Conservation (phyloP, 2,797 vertebrate species). For the Dermochelys coriacea region DNA sequence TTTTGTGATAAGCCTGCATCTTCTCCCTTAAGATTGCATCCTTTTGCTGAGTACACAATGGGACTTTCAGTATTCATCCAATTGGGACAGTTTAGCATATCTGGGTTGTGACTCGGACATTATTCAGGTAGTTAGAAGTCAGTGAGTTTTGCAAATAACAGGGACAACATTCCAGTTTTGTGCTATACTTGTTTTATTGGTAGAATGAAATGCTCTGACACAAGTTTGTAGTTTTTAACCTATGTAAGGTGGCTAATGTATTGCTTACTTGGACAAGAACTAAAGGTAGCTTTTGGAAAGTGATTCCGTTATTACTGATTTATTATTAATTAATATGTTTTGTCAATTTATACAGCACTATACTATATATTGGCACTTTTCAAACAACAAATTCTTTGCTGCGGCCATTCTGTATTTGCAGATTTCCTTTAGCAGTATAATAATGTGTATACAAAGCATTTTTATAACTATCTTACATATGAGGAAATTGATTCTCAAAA, state of each 20-base stretch:
- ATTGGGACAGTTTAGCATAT: background rate
- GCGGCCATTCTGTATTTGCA: background rate
- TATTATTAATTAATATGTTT: background rate
- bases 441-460: background rate
- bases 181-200: constrained; percentile 19
- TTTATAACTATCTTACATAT: background rate
- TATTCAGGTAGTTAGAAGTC: background rate
- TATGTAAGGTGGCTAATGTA: background rate
- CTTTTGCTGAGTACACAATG: background rate
- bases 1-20: constrained; percentile 34
- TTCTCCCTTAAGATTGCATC: constrained; percentile 34
- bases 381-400: background rate
- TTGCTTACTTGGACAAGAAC: background rate
- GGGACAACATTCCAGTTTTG: background rate
- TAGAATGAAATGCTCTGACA: background rate
- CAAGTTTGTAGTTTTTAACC: background rate
- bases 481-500: background rate
- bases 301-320: background rate
- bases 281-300: background rate
- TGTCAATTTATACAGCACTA: background rate
- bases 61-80: background rate
- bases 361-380: background rate
- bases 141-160: background rate
- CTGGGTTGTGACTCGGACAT: constrained; percentile 28
- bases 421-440: background rate